Conservation (phyloP, 2,797 vertebrate species). For the Tapera naevia region DNA sequence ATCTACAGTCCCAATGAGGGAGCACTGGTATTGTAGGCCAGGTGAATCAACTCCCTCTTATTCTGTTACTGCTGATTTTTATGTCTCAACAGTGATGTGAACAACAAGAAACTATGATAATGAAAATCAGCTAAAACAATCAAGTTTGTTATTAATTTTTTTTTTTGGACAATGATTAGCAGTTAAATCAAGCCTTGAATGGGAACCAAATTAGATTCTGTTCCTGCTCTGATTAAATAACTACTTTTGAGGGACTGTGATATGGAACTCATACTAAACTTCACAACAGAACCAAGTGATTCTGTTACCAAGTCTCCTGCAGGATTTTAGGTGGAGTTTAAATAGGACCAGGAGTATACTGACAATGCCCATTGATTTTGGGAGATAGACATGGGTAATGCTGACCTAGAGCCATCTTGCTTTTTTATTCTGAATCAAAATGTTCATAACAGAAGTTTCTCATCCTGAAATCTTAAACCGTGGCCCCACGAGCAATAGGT, state of each 20-base stretch:
- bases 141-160: not conserved
- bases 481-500: not conserved
- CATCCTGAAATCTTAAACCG: conserved; percentile 13
- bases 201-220: not conserved
- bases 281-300: not conserved
- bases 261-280: not conserved
- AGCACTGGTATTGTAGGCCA: not conserved
- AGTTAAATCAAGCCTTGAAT: not conserved
- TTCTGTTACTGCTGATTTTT: not conserved
- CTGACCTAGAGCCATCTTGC: not conserved
- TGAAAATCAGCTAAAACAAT: conserved; percentile 20
- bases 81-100: not conserved
- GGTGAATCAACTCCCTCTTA: not conserved
- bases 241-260: not conserved
- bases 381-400: not conserved
- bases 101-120: not conserved
- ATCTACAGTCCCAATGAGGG: not conserved
- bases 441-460: not conserved
- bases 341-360: not conserved
- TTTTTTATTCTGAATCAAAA: conserved; percentile 16
- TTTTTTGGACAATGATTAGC: not conserved
- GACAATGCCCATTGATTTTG: not conserved
- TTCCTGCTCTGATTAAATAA: not conserved
- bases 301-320: not conserved
- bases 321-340: not conserved